A percentile compares a stretch with the other conserved stretches of the same genome.
These are phyloP conservation scores for Epinephelus lanceolatus DNA, from an alignment of 2,113 vertebrate species.

Conservation along the genomic window DNA sequence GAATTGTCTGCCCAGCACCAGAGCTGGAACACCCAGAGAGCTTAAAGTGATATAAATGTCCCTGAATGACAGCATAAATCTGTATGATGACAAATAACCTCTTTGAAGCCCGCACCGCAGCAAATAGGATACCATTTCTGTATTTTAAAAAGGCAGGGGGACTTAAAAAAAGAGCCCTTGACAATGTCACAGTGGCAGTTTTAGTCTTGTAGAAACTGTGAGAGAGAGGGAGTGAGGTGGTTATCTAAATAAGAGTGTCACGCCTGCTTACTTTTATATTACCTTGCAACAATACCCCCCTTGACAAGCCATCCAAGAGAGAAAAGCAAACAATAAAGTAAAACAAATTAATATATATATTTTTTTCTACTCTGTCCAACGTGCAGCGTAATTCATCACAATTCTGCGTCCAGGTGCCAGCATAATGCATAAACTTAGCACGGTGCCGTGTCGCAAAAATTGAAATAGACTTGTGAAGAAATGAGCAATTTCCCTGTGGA, in stretches of 20 bases:
- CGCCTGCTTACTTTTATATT: conserved; percentile 80
- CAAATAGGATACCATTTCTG: conserved; percentile 81
- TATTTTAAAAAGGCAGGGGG: conserved; percentile 74
- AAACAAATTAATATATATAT: conserved; percentile 73
- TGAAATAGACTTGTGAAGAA: conserved; percentile 86
- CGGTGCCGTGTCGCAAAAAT: conserved; percentile 78
- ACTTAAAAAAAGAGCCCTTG: conserved; percentile 54
- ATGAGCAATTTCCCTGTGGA: conserved; percentile 87
- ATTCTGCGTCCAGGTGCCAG: conserved; percentile 69
- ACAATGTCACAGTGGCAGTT: conserved; percentile 80
- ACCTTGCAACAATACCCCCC: conserved; percentile 50
- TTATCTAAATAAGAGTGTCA: conserved; percentile 82
- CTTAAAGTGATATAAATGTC: conserved; percentile 86
- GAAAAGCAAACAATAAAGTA: conserved; percentile 73
- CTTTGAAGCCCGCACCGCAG: conserved; percentile 78
- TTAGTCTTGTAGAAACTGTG: conserved; percentile 67
- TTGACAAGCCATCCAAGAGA: conserved; percentile 57
- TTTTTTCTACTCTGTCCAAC: conserved; percentile 69
- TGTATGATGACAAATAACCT: conserved; percentile 85
- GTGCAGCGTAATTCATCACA: conserved; percentile 81
- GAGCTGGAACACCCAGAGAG: conserved; percentile 74
- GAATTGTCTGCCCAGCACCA: conserved; percentile 71
- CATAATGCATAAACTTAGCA: conserved; percentile 82
- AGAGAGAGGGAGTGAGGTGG: conserved; percentile 48
- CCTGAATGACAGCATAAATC: conserved; percentile 84